Base-by-base conservation (phyloP, 2,888 invertebrate species). In the Drosophila prolongata region DNA sequence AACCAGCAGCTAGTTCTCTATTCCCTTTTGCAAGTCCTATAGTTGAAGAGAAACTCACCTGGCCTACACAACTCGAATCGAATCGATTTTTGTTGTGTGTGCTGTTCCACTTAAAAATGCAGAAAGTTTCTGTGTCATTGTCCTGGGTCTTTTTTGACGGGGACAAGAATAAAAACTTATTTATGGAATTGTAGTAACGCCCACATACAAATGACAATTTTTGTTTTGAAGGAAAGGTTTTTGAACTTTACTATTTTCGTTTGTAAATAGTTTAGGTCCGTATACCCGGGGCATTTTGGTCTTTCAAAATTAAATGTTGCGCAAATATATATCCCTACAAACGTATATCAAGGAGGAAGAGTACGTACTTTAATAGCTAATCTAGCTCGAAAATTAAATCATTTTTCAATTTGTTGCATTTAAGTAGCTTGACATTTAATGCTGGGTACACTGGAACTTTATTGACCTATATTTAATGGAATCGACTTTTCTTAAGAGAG, bases 231-330 rank as follows among this genome's bases (percentile, higher is more conserved):
- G 30, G 14, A 19, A 14, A n/a, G 44, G 68, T 54, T 65, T 65
- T 37, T 68, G 37, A 42, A 35, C 40, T 47, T 43, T 50, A 42
- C 6, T 40, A 37, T 8, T 42, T 56, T 0, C 6, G 44, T 24
- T 30, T 54, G 19, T 11, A 0, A 6, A 34, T 42, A n/a, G 24
- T 40, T 54, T 13, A 24, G 43, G 52, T 46, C 35, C 11, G 52
- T 53, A 38, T 11, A 38, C 52, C 42, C 6, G 50, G 24, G 37
- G 6, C 35, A 55, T 73, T 30, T 40, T 8, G 54, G 35, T 78
- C 79, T 54, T 50, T 57, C 54, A 68, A 68, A 87, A 77, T 84
- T 77, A 53, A 84, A 89, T 87, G 87, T 79, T 72, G 67, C 77
- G 77, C 47, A 79, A 81, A 68, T 58, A 62, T 37, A 19, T 76